Evolutionary conservation across 2,797 vertebrate species (phyloP).

Genomic region (Pitangus sulphuratus): DNA sequence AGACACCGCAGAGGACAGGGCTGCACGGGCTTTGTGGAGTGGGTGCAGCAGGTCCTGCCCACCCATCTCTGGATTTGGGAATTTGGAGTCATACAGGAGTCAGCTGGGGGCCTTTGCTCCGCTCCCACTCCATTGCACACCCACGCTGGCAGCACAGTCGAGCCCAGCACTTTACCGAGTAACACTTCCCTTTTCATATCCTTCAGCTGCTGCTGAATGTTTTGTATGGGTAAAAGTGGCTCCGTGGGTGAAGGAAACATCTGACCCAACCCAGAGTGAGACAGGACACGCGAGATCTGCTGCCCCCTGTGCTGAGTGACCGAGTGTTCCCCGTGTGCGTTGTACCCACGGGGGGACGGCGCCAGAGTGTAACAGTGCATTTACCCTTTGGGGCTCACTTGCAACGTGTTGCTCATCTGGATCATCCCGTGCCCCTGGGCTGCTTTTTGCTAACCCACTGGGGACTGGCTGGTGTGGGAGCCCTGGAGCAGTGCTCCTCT

Average conservation of each 20-base stretch:
- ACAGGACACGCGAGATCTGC: rapidly evolving
- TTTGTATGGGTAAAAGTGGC: background rate
- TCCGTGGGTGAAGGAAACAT: background rate
- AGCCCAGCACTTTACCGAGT: background rate
- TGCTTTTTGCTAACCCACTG: background rate
- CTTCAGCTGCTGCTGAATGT: background rate
- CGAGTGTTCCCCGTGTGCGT: rapidly evolving
- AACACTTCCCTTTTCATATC: background rate
- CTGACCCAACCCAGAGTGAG: background rate
- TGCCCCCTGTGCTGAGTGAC: background rate
- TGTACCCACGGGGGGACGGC: rapidly evolving
- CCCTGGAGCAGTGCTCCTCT: background rate
- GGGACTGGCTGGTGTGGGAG: background rate
- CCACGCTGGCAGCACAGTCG: background rate
- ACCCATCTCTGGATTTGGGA: background rate
- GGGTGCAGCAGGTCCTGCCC: background rate
- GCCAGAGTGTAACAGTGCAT: rapidly evolving
- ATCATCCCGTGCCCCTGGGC: background rate
- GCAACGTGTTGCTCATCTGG: background rate
- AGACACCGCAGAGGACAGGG: background rate
- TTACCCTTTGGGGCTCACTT: background rate
- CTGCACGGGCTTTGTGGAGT: background rate
- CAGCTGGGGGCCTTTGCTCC: background rate
- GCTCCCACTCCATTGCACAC: background rate
- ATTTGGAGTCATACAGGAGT: background rate